Percentiles rank a stretch among this genome's conserved stretches.
Evolutionary conservation across 2,888 invertebrate species (phyloP).

Genomic region (Synanthedon formicaeformis): DNA sequence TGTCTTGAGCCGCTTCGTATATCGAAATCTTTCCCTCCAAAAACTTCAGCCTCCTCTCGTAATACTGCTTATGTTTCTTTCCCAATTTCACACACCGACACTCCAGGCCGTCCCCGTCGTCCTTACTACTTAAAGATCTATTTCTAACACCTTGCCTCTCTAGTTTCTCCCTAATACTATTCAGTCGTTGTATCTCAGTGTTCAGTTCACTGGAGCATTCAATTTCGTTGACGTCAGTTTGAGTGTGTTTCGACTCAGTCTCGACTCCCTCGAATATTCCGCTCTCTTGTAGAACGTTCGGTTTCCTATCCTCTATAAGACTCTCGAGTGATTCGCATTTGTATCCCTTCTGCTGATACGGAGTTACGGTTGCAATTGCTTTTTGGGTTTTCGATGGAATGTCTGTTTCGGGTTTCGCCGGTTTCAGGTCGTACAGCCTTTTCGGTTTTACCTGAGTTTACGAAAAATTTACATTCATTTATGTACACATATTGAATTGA

Average conservation of each 20-base stretch:
- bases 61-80: constrained; percentile 73
- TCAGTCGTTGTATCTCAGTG: constrained; percentile 74
- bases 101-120: constrained; percentile 54
- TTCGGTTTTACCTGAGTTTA: constrained; percentile 53
- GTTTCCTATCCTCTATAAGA: constrained; percentile 63
- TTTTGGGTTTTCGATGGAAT: constrained; percentile 57
- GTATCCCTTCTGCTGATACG: constrained; percentile 65
- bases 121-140: constrained; percentile 54
- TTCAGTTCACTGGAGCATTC: constrained; percentile 67
- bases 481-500: neutral
- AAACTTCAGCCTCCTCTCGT: constrained; percentile 74
- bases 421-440: constrained; percentile 50
- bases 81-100: constrained; percentile 66
- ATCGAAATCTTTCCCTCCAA: constrained; percentile 75
- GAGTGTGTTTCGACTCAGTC: constrained; percentile 59
- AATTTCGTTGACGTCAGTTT: constrained; percentile 70
- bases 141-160: constrained; percentile 70
- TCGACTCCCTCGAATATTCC: constrained; percentile 78
- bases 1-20: constrained; percentile 75
- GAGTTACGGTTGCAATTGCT: constrained; percentile 76
- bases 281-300: constrained; percentile 76
- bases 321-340: constrained; percentile 60
- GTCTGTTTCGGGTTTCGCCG: constrained; percentile 44
- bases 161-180: constrained; percentile 73
- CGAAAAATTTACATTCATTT: neutral